phyloP scores from a whole-genome alignment of 2,113 vertebrate genomes.

The Otus sunia region DNA sequence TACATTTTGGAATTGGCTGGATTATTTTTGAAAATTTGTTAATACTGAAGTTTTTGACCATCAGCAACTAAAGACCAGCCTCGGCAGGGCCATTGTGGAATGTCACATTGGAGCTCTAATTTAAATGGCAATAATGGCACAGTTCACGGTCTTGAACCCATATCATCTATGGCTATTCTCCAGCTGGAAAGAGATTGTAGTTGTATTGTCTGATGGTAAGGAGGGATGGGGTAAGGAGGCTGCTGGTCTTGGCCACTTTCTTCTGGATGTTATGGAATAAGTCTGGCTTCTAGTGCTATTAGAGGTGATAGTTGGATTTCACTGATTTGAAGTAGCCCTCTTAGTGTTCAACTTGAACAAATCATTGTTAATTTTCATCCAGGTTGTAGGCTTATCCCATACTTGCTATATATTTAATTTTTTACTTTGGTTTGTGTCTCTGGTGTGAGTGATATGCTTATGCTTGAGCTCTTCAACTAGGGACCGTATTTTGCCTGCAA shows the following conservation, averaged over 20 bases:
- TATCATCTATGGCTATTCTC: not conserved
- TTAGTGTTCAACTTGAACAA: not conserved
- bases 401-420: not conserved
- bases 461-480: not conserved
- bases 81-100: not conserved
- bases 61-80: not conserved
- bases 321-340: not conserved
- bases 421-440: not conserved
- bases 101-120: not conserved
- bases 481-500: not conserved
- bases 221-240: not conserved
- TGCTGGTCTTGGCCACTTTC: not conserved
- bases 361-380: not conserved
- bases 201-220: not conserved
- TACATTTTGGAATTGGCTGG: not conserved
- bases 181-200: not conserved
- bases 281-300: not conserved
- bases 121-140: not conserved
- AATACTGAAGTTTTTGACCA: not conserved
- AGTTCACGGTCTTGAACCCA: fast-evolving
- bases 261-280: not conserved
- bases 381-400: not conserved
- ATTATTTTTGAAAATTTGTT: not conserved
- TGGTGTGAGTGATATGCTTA: not conserved
- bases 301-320: not conserved